Base-by-base conservation (phyloP, 2,113 vertebrate genomes). In the Serilophus lunatus region DNA sequence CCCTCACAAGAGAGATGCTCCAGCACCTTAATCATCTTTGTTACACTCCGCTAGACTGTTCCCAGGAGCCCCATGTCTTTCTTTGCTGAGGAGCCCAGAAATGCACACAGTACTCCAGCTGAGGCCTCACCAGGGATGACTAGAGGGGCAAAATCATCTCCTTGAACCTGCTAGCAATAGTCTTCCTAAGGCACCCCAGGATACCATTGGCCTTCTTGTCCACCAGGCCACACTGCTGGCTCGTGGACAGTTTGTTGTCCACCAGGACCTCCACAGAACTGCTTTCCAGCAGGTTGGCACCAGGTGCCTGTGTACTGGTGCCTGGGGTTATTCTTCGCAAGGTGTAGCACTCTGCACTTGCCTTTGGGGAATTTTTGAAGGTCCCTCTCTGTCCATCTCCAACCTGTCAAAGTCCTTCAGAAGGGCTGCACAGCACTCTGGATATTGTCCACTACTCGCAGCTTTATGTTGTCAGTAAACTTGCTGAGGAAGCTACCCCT, bases 391-490 rank as follows among this genome's bases (percentile, higher is more conserved):
- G 18, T 28, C 29, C 18, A n/a, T 49, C 23, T 65, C 24, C 35
- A 57, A 13, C 4, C 15, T 49, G 4, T 29, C 0, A 0, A 40
- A 14, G 19, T 9, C 12, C 10, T 65, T 57, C 24, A 47, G n/a
- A 56, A 65, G 28, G 18, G 18, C 6, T 47, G 50, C 8, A 56
- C 9, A 65, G 19, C 23, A 2, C 24, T 65, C n/a, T 40, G 29
- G 23, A 3, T 9, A 56, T 65, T 2, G 1, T 28, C 4, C 28
- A 40, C 18, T 40, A 11, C 42, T 65, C n/a, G 13, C 19, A 17
- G 59, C 7, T 38, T 56, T 40, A 17, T 24, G 50, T 19, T 10
- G 0, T 12, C 18, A 65, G 50, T 15, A 42, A 65, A 29, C 23
- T 56, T 13, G 13, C 28, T 63, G 38, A 42, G 38, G 26, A 63